These are phyloP conservation scores for Pollachius pollachius DNA, from an alignment of 2,113 vertebrate species.

Conservation along the genomic window DNA sequence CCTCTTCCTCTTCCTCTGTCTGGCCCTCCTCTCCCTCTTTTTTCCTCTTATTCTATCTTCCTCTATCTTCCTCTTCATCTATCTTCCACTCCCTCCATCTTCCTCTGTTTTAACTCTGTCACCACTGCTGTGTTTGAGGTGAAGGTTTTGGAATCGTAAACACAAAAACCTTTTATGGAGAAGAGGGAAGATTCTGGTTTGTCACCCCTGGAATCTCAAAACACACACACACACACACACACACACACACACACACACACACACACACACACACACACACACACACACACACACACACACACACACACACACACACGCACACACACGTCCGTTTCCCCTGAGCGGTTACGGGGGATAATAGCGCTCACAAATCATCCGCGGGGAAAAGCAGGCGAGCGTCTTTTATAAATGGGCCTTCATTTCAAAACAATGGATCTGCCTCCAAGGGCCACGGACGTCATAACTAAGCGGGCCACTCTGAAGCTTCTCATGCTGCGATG, in stretches of 20 bases:
- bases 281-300: no score
- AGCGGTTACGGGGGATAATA: conserved; percentile 66
- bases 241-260: no score
- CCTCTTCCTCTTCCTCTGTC: background rate
- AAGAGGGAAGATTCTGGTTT: background rate
- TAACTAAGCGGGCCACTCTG: conserved; percentile 50
- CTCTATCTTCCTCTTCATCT: no score
- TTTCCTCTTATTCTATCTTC: no score
- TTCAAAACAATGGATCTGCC: conserved; percentile 73
- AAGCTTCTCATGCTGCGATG: no score
- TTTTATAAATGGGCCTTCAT: conserved; percentile 69
- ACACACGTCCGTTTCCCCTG: conserved; percentile 8
- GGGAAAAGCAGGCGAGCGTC: conserved; percentile 41
- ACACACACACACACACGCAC: no score
- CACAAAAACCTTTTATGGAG: background rate
- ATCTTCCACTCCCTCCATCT: no score
- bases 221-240: conserved; percentile 12
- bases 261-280: no score
- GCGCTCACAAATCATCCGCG: conserved; percentile 71
- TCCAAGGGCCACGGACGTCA: conserved; percentile 72
- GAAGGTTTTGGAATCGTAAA: background rate
- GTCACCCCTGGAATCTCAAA: conserved; percentile 5
- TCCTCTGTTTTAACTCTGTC: no score
- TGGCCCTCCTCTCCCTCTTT: background rate
- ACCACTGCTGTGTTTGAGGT: no score